Base-by-base conservation (phyloP, 1,140 invertebrate genomes). In the Vollenhovia emeryi region DNA sequence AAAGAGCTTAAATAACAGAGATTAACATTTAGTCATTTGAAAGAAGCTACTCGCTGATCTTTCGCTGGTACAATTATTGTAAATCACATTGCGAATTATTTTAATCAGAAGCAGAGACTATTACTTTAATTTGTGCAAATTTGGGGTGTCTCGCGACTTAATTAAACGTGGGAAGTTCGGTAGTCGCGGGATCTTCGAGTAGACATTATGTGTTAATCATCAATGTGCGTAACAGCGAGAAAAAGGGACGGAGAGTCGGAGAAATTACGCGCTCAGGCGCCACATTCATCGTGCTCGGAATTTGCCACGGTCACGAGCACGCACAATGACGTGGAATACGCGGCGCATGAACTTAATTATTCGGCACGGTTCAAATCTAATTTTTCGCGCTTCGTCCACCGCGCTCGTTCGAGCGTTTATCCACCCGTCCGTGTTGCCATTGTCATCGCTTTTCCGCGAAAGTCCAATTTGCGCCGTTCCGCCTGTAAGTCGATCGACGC, bases 271-370 rank as follows among this genome's bases (percentile, higher is more conserved):
- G 43, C 30, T 78, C 48, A 43, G 45, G 21, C 33, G 48, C 66
- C 18, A 45, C 33, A 43, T 55, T 80, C 64, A 55, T 80, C 36
- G 55, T 59, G 45, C 62, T 80, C 48, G 76, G 76, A 69, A 80
- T 80, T 80, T 80, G 48, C 69, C 76, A 80, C 62, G 76, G 62
- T 80, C 76, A 80, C 48, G 30, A 78, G 45, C 75, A 69, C 62
- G 15, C 27, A 55, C 62, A 69, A 69, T 55, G 62, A 40, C 21
- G 76, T 66, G 43, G 43, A 60, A 76, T 60, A 24, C 21, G n/a
- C 48, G 62, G 21, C 43, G 43, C n/a, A 45, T 68, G 24, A 69
- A 69, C 36, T 55, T 69, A 52, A 69, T 80, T 80, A 80, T 69
- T 69, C 76, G 36, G 33, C 45, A 60, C 18, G n/a, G 24, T 57